Percentiles rank a stretch among this genome's conserved stretches.
These are phyloP conservation scores for Alcedo atthis DNA, from an alignment of 2,797 vertebrate species.

Conservation along the genomic window DNA sequence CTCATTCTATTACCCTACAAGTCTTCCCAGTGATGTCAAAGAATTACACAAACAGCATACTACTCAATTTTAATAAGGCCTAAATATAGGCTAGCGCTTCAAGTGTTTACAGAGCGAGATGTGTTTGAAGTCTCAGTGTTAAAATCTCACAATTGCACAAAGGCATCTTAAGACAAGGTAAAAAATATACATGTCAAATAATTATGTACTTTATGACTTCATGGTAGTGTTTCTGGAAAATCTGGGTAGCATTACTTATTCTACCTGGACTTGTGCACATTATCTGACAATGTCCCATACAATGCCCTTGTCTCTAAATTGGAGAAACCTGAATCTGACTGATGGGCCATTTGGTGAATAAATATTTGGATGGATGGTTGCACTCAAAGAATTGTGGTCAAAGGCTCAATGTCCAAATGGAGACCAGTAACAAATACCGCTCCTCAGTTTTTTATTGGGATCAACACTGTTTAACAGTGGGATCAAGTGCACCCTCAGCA, in stretches of 20 bases:
- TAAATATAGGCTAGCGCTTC: slow-evolving; percentile 44
- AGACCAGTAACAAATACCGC: background rate
- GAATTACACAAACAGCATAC: slow-evolving; percentile 38
- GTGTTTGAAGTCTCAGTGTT: slow-evolving; percentile 35
- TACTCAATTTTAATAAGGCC: slow-evolving; percentile 49
- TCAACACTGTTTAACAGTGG: background rate
- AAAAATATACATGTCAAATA: slow-evolving; percentile 36
- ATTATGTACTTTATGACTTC: background rate
- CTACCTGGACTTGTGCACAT: background rate
- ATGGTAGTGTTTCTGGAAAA: background rate
- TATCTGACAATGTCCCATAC: background rate
- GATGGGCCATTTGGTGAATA: background rate
- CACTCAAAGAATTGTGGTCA: background rate
- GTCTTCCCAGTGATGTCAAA: slow-evolving; percentile 8
- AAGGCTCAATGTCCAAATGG: background rate
- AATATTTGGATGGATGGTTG: background rate
- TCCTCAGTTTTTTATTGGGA: background rate
- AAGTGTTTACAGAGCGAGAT: background rate
- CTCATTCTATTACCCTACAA: background rate
- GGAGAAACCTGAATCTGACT: background rate
- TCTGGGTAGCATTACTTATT: background rate
- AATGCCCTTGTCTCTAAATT: background rate
- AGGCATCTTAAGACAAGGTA: slow-evolving; percentile 35
- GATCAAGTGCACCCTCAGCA: background rate
- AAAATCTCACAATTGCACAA: slow-evolving; percentile 36